Percentiles rank a stretch among this genome's conserved stretches.
These are phyloP conservation scores for Pluvianellus socialis DNA, from an alignment of 2,113 vertebrate genomes.

Conservation along the genomic window DNA sequence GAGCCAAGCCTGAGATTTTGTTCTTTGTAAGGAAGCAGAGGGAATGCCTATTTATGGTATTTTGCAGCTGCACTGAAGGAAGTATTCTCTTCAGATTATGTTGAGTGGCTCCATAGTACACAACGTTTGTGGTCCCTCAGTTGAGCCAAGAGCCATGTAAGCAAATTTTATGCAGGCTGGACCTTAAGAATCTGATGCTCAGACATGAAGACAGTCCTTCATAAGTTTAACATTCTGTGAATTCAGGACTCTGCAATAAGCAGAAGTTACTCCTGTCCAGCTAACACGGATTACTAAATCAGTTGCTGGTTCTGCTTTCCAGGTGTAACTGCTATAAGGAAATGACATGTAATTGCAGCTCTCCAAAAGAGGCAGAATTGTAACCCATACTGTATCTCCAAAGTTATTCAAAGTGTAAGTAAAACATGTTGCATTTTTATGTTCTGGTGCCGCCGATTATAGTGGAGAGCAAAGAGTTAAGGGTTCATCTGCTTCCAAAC, in stretches of 20 bases:
- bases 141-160: constrained; percentile 21
- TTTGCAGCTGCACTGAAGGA: constrained; percentile 49
- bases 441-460: neutral
- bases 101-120: constrained; percentile 36
- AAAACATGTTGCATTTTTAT: neutral
- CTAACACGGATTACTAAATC: neutral
- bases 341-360: neutral
- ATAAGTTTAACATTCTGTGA: neutral
- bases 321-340: neutral
- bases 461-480: neutral
- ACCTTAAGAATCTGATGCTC: neutral
- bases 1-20: constrained; percentile 32
- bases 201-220: neutral
- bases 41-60: constrained; percentile 64
- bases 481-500: neutral
- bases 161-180: neutral
- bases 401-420: neutral
- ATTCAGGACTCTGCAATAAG: neutral
- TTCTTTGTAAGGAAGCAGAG: constrained; percentile 17
- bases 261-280: neutral
- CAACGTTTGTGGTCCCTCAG: constrained; percentile 43
- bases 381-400: neutral
- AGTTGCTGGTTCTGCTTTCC: neutral
- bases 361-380: neutral
- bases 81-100: constrained; percentile 41